Conservation (phyloP, 2,888 invertebrate species). For the Nomada hirtipes region DNA sequence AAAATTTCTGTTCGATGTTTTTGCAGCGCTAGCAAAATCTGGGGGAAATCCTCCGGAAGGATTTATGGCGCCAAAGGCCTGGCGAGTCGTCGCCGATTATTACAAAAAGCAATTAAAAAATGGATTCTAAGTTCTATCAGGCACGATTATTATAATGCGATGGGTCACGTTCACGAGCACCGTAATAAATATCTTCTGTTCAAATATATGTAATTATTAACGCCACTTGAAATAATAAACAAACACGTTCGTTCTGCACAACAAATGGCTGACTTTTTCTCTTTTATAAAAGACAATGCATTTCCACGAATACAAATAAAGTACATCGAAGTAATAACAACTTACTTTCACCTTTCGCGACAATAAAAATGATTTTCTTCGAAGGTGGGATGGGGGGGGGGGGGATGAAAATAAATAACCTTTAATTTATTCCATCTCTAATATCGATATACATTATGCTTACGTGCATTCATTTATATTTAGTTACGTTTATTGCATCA, state of each 20-base stretch:
- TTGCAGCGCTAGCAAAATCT: slow-evolving; percentile 89
- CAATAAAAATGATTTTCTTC: slow-evolving; percentile 5
- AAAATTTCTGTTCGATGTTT: background rate
- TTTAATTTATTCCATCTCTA: slow-evolving; percentile 46
- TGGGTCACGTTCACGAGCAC: background rate
- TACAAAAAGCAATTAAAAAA: slow-evolving; percentile 86
- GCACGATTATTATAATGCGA: background rate
- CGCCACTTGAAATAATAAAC: slow-evolving; percentile 6
- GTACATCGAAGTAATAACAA: background rate
- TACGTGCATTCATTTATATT: slow-evolving; percentile 16
- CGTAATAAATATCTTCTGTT: background rate
- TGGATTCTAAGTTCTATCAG: background rate
- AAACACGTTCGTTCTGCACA: background rate
- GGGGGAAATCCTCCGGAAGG: slow-evolving; percentile 96
- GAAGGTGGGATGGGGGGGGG: background rate
- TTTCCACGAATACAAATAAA: background rate
- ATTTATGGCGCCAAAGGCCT: slow-evolving; percentile 97
- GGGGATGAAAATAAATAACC: slow-evolving; percentile 44
- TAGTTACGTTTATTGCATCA: slow-evolving; percentile 67
- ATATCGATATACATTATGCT: slow-evolving; percentile 44
- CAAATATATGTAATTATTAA: slow-evolving; percentile 9
- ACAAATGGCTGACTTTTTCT: background rate
- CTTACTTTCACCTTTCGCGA: background rate
- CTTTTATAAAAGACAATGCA: slow-evolving; percentile 77
- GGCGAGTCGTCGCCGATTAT: slow-evolving; percentile 94